A percentile compares a stretch with the other conserved stretches of the same genome.
Evolutionary conservation across 2,113 vertebrate species (phyloP).

Genomic region (Apteryx owenii): DNA sequence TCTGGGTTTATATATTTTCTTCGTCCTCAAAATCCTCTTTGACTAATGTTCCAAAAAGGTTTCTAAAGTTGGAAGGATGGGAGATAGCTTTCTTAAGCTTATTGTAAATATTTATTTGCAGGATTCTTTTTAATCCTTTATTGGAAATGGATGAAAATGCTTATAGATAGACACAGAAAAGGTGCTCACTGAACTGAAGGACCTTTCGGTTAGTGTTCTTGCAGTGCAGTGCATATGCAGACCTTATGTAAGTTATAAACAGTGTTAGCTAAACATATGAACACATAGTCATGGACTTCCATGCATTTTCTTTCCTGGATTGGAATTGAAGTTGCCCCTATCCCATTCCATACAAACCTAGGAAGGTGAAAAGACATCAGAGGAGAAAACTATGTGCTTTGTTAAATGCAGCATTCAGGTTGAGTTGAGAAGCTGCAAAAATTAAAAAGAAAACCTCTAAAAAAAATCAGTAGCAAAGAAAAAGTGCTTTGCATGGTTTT

Average conservation of each 20-base stretch:
- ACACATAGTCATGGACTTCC: background rate
- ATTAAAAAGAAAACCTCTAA: background rate
- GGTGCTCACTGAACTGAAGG: background rate
- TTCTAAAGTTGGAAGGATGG: background rate
- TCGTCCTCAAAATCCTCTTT: background rate
- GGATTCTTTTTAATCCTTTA: background rate
- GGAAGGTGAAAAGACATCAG: background rate
- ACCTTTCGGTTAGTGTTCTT: background rate
- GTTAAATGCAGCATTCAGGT: background rate
- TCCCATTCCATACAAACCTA: background rate
- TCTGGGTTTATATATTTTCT: background rate
- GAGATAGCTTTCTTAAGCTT: background rate
- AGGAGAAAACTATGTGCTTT: background rate
- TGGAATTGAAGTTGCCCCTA: background rate
- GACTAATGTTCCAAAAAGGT: background rate
- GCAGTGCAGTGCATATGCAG: background rate
- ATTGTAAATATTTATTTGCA: background rate
- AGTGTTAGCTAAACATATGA: background rate
- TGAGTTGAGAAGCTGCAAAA: background rate
- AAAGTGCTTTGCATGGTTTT: background rate
- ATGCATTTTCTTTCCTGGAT: background rate
- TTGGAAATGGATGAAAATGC: background rate
- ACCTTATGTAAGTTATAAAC: background rate
- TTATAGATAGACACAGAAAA: background rate
- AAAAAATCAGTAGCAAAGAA: background rate